Base-by-base conservation (phyloP, 2,888 invertebrate genomes). In the Campopleginae sp. region DNA sequence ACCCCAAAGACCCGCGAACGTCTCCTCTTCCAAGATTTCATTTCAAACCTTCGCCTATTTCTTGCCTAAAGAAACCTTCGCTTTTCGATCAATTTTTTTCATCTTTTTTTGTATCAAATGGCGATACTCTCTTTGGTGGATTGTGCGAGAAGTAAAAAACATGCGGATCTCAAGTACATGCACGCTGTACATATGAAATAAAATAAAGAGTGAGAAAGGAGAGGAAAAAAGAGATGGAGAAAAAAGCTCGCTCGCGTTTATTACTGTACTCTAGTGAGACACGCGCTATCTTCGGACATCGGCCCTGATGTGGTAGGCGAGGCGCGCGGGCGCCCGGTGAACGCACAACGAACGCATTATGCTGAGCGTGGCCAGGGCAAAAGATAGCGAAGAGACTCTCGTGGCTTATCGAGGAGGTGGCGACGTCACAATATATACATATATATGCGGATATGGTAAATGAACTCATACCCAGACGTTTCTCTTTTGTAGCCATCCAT, bases 311-410 rank as follows among this genome's bases (percentile, higher is more conserved):
- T 61, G 31, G 51, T 74, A 70, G 54, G n/a, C 42, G 80, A 65
- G 58, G 63, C 61, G 46, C 71, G 51, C 81, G 81, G 80, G 77
- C 85, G 81, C 84, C 85, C 84, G 84, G 84, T 81, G 82, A 86
- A 89, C 86, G 88, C 88, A 89, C 88, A 84, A 76, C 84, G 87
- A 86, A 74, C 87, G 87, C 89, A 88, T 89, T 89, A 88, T 89
- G 83, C 84, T 82, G 82, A 70, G 86, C n/a, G n/a, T n/a, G n/a
- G 76, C 79, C 80, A 63, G 77, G 54, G 46, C 83, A 79, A 83
- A 87, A 86, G 88, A 82, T 85, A 85, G 79, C 76, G 74, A 61
- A 72, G 80, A 85, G 85, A 72, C 82, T 85, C 85, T 85, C 82
- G 85, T 82, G 86, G 86, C 86, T 87, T 88, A 88, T 88, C 89